Evolutionary conservation across 2,113 vertebrate species (phyloP).

Genomic region (Vireo altiloquus): DNA sequence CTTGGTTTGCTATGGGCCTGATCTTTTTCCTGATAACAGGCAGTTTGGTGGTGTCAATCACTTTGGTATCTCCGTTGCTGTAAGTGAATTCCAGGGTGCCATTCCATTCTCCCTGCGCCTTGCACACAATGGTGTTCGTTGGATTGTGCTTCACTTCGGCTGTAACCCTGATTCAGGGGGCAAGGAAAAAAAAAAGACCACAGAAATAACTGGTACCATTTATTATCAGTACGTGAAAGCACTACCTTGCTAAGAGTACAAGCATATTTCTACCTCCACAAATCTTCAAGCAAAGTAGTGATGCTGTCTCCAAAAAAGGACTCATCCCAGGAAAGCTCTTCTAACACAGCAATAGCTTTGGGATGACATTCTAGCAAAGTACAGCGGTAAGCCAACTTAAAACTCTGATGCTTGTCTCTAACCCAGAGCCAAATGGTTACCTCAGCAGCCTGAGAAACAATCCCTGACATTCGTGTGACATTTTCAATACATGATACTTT

Average conservation of each 20-base stretch:
- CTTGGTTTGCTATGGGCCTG: slow-evolving; percentile 82
- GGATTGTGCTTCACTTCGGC: slow-evolving; percentile 93
- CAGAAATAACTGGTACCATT: background rate
- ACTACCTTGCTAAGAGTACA: background rate
- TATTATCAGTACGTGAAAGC: background rate
- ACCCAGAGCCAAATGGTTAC: background rate
- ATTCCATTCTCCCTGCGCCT: slow-evolving; percentile 95
- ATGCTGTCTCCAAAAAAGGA: background rate
- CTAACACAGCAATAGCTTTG: background rate
- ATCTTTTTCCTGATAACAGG: slow-evolving; percentile 86
- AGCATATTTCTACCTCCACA: background rate
- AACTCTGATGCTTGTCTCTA: background rate
- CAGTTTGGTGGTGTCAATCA: slow-evolving; percentile 86
- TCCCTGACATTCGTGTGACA: background rate
- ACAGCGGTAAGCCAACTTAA: background rate
- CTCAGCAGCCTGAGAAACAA: background rate
- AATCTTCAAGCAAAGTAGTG: background rate
- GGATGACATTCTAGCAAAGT: background rate
- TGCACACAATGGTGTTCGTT: slow-evolving; percentile 89
- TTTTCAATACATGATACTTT: background rate
- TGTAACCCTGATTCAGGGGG: slow-evolving; percentile 78
- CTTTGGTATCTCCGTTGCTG: slow-evolving; percentile 90
- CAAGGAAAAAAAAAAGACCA: background rate
- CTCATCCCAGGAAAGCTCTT: background rate
- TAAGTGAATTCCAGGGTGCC: slow-evolving; percentile 92